Evolutionary conservation across 2,888 invertebrate species (phyloP).

Genomic region (Lamellibrachia satsuma): DNA sequence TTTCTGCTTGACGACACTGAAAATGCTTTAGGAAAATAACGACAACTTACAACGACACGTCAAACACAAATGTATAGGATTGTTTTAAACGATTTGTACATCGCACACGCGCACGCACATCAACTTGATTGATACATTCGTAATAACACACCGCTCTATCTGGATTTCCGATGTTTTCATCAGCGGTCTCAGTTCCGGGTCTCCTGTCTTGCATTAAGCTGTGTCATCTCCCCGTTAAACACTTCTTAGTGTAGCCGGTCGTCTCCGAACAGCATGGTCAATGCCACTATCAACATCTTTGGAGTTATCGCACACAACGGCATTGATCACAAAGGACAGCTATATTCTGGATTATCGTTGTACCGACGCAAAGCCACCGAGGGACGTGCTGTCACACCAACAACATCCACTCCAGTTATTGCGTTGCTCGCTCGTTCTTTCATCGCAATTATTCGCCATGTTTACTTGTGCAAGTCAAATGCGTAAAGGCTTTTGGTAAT

Average conservation of each 20-base stretch:
- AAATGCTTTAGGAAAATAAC: neutral
- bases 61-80: too few species aligned
- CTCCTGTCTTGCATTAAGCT: too few species aligned
- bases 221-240: too few species aligned
- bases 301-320: neutral
- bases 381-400: neutral
- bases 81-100: neutral
- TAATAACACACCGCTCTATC: too few species aligned
- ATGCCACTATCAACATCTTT: neutral
- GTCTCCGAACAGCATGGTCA: too few species aligned
- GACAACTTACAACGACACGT: neutral
- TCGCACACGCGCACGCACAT: neutral
- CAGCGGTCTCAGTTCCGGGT: too few species aligned
- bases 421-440: neutral
- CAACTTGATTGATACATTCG: neutral
- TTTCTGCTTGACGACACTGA: neutral
- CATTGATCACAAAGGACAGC: neutral
- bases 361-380: too few species aligned
- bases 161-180: too few species aligned
- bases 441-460: neutral
- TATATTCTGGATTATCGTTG: too few species aligned
- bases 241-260: too few species aligned
- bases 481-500: neutral
- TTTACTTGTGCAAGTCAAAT: neutral
- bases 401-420: neutral